A percentile compares a stretch with the other conserved stretches of the same genome.
Evolutionary conservation across 1,140 invertebrate genomes (phyloP).

Genomic region (Colletes latitarsis): DNA sequence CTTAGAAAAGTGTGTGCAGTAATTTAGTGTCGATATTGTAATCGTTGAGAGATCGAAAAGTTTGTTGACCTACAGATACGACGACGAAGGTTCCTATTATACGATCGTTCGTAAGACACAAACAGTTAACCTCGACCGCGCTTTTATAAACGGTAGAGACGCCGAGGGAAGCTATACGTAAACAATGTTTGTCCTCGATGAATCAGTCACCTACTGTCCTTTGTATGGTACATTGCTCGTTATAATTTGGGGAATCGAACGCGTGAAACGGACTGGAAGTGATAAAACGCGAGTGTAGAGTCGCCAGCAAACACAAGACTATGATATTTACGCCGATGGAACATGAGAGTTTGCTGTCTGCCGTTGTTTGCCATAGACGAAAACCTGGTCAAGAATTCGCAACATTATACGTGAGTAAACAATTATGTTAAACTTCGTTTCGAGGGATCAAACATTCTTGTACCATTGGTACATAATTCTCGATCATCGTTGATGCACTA

Average conservation of each 20-base stretch:
- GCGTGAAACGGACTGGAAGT: background rate
- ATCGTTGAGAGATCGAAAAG: background rate
- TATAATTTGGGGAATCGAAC: background rate
- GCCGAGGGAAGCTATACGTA: too few species aligned
- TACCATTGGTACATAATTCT: too few species aligned
- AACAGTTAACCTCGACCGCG: background rate
- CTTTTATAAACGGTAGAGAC: slow-evolving; percentile 2
- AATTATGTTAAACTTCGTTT: background rate
- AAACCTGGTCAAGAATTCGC: slow-evolving; percentile 1
- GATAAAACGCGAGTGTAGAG: background rate
- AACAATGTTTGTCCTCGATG: background rate
- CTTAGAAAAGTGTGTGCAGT: background rate
- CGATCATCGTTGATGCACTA: too few species aligned
- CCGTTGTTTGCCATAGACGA: background rate
- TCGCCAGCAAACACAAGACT: background rate
- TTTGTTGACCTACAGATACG: background rate
- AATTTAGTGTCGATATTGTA: too few species aligned
- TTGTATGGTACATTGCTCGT: background rate
- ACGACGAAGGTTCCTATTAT: background rate
- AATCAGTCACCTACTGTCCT: background rate
- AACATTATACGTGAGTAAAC: slow-evolving; percentile 6
- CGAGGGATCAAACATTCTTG: too few species aligned
- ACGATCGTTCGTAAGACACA: background rate
- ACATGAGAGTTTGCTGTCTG: background rate
- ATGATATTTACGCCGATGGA: background rate